These are phyloP conservation scores for Drosophila conformis DNA, from an alignment of 2,888 invertebrate genomes.

Conservation along the genomic window DNA sequence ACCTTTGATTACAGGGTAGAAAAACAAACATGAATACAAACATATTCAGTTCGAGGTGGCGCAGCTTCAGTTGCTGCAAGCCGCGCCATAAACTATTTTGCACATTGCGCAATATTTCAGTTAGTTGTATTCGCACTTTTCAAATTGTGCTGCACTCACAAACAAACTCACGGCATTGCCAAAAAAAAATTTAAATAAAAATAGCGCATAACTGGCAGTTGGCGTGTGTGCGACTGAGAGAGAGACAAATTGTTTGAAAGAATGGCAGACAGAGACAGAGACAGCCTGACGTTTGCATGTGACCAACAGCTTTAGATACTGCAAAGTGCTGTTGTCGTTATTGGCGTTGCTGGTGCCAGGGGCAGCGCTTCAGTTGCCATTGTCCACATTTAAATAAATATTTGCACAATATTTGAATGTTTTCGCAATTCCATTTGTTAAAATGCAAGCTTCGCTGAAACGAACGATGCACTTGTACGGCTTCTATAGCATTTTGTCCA, in stretches of 20 bases:
- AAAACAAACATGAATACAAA: slow-evolving; percentile 48
- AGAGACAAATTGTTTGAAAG: slow-evolving; percentile 5
- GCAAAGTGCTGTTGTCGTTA: slow-evolving; percentile 21
- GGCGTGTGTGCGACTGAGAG: slow-evolving; percentile 13
- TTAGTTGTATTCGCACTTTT: slow-evolving; percentile 72
- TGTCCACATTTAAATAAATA: slow-evolving; percentile 77
- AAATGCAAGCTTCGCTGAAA: slow-evolving; percentile 49
- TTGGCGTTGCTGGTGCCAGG: slow-evolving; percentile 25
- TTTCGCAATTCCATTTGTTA: slow-evolving; percentile 64
- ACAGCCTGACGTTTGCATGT: slow-evolving; percentile 24
- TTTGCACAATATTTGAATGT: slow-evolving; percentile 77
- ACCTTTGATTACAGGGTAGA: slow-evolving; percentile 10
- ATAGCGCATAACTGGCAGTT: slow-evolving; percentile 57
- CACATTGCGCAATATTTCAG: slow-evolving; percentile 78
- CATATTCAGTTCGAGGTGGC: slow-evolving; percentile 46
- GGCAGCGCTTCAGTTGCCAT: slow-evolving; percentile 56
- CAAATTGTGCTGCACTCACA: slow-evolving; percentile 66
- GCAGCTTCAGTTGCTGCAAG: slow-evolving; percentile 44
- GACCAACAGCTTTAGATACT: slow-evolving; percentile 29
- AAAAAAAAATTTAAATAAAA: slow-evolving; percentile 70
- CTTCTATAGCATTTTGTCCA: slow-evolving; percentile 23
- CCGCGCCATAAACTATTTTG: slow-evolving; percentile 75
- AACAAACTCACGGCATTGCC: slow-evolving; percentile 36
- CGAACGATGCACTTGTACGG: slow-evolving; percentile 38
- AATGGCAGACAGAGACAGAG: slow-evolving; percentile 9